These are phyloP conservation scores for Ennomos quercinarius DNA, from an alignment of 2,888 invertebrate genomes.

Conservation along the genomic window DNA sequence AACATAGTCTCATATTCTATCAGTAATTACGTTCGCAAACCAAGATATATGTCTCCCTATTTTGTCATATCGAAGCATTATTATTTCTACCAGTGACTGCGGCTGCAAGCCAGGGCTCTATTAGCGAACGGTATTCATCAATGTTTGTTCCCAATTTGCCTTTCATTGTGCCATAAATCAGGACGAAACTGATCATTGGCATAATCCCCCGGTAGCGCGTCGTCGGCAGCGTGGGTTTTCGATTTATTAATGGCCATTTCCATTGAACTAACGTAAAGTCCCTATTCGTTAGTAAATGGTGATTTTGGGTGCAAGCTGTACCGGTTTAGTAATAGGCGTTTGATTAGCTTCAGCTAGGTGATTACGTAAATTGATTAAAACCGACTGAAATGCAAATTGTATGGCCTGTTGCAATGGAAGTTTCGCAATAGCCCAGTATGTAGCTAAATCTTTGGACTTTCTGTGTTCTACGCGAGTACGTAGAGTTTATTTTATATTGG, in stretches of 20 bases:
- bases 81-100: no score
- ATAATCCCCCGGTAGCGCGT: slow-evolving; percentile 11
- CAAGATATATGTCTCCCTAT: no score
- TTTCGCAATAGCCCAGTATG: no score
- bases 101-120: neutral
- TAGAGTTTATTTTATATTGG: no score
- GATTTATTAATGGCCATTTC: slow-evolving; percentile 28
- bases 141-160: slow-evolving; percentile 23
- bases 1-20: no score
- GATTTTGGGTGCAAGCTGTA: slow-evolving; percentile 7
- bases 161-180: slow-evolving; percentile 30
- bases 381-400: no score
- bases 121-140: slow-evolving; percentile 8
- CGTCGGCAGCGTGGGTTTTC: slow-evolving; percentile 11
- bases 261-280: slow-evolving; percentile 19
- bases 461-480: no score
- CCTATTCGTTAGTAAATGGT: slow-evolving; percentile 16
- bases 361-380: neutral
- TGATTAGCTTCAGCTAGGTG: slow-evolving; percentile 15
- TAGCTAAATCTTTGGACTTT: no score
- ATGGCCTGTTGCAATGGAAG: no score
- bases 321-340: slow-evolving; percentile 2
- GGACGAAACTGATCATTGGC: slow-evolving; percentile 20
- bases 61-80: no score
- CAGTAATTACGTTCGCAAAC: no score